These are phyloP conservation scores for Polia nebulosa DNA, from an alignment of 2,888 invertebrate species.

Conservation along the genomic window DNA sequence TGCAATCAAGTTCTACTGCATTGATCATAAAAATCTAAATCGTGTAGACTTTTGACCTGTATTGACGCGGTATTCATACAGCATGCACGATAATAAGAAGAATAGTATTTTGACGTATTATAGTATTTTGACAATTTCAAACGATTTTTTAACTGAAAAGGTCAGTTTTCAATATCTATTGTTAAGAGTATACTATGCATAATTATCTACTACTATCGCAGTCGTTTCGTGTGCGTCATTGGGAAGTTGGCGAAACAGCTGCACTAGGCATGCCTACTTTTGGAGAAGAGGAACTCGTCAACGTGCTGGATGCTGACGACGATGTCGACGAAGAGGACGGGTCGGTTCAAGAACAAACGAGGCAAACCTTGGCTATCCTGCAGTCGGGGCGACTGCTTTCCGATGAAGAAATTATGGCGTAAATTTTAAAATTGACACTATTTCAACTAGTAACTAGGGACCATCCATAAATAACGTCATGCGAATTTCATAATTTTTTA, in stretches of 20 bases:
- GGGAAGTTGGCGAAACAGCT: constrained; percentile 81
- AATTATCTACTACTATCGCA: constrained; percentile 62
- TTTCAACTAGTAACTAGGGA: not conserved
- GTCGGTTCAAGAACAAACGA: constrained; percentile 72
- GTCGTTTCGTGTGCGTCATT: constrained; percentile 81
- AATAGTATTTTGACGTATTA: too few species aligned
- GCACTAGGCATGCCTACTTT: constrained; percentile 67
- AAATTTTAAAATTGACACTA: not conserved
- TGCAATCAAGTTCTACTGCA: too few species aligned
- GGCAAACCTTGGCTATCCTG: constrained; percentile 76
- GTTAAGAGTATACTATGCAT: too few species aligned
- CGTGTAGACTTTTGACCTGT: too few species aligned
- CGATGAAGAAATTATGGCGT: constrained; percentile 84
- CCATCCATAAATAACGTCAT: not conserved
- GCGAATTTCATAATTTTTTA: too few species aligned
- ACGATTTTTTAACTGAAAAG: too few species aligned
- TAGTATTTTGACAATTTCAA: too few species aligned
- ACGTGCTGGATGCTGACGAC: constrained; percentile 73
- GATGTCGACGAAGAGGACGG: constrained; percentile 79
- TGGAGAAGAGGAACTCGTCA: constrained; percentile 77
- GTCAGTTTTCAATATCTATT: too few species aligned
- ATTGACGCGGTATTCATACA: too few species aligned
- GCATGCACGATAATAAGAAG: too few species aligned
- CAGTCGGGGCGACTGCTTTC: constrained; percentile 76
- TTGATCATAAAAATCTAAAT: too few species aligned